Conservation (phyloP, 2,113 vertebrate genomes). For the Zapus hudsonius region DNA sequence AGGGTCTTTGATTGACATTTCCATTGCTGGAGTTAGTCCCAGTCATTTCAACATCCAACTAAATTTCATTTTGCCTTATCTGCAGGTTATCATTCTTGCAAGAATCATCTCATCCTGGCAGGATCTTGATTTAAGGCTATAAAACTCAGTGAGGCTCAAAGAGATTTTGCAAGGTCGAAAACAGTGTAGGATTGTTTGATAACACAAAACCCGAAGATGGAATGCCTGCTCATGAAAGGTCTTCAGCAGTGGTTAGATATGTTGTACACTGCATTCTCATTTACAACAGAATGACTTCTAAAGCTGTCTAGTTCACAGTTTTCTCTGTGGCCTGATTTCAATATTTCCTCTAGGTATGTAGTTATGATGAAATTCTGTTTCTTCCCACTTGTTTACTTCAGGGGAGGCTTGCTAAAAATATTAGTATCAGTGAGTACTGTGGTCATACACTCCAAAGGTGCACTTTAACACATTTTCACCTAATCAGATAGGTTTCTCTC, state of each 20-base stretch:
- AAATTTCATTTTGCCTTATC: constrained; percentile 84
- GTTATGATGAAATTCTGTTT: constrained; percentile 40
- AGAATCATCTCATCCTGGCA: constrained; percentile 79
- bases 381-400: constrained; percentile 4
- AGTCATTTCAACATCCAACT: constrained; percentile 80
- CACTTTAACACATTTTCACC: constrained; percentile 24
- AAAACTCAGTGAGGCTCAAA: constrained; percentile 80
- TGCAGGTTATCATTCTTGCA: constrained; percentile 84
- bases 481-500: neutral
- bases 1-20: constrained; percentile 83
- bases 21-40: constrained; percentile 76
- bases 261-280: constrained; percentile 58
- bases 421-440: constrained; percentile 6
- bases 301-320: constrained; percentile 73
- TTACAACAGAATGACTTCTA: constrained; percentile 77
- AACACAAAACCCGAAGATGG: constrained; percentile 75
- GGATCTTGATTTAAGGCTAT: constrained; percentile 86
- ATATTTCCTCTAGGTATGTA: constrained; percentile 66
- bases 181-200: constrained; percentile 75
- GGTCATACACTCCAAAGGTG: neutral
- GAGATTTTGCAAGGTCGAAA: constrained; percentile 85
- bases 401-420: neutral
- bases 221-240: constrained; percentile 70
- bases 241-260: constrained; percentile 63
- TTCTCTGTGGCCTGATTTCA: constrained; percentile 55